Evolutionary conservation across 1,140 invertebrate species (phyloP).

Genomic region (Penaeus indicus): DNA sequence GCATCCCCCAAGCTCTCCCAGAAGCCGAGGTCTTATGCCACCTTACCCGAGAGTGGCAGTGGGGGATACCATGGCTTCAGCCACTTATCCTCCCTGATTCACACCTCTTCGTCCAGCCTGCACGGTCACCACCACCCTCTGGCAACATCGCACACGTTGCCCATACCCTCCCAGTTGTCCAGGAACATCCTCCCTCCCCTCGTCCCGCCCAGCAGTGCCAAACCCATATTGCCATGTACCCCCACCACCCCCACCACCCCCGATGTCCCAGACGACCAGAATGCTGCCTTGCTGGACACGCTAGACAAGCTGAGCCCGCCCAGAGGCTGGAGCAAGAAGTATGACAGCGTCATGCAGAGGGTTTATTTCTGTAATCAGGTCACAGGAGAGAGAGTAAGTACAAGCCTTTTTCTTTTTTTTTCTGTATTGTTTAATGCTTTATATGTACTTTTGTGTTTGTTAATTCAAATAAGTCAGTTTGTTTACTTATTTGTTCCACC

Average conservation of each 20-base stretch:
- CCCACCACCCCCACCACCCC: constrained; percentile 43
- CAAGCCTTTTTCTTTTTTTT: too few species aligned
- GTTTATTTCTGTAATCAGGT: background rate
- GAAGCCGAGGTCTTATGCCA: too few species aligned
- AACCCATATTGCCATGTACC: constrained; percentile 66
- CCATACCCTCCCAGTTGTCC: too few species aligned
- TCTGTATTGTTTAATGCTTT: background rate
- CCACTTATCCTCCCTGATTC: too few species aligned
- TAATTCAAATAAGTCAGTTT: background rate
- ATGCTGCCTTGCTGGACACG: constrained; percentile 40
- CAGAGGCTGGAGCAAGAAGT: constrained; percentile 23
- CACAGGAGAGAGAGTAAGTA: constrained; percentile 15
- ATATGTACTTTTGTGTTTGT: background rate
- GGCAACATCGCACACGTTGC: too few species aligned
- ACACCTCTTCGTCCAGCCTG: too few species aligned
- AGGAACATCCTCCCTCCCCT: constrained; percentile 58
- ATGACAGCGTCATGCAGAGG: background rate
- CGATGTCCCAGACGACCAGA: constrained; percentile 56
- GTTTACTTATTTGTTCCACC: too few species aligned
- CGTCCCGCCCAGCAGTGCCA: constrained; percentile 67
- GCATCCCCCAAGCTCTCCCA: too few species aligned
- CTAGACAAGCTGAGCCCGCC: background rate
- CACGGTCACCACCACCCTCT: too few species aligned
- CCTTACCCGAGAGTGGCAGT: too few species aligned
- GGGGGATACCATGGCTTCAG: too few species aligned